These are phyloP conservation scores for Herminia tarsipennalis DNA, from an alignment of 2,888 invertebrate genomes.

Conservation along the genomic window DNA sequence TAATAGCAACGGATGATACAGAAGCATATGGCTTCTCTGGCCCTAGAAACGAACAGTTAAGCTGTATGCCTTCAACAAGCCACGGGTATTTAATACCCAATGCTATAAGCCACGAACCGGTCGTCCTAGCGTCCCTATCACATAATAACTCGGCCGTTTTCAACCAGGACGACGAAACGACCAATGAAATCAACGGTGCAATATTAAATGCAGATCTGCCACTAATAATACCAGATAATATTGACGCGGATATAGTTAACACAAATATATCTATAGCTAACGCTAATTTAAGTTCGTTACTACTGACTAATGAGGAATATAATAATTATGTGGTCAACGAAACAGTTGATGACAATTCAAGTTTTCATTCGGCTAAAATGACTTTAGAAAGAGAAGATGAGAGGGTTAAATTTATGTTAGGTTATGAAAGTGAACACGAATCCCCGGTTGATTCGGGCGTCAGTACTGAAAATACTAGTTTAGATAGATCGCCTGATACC, in stretches of 20 bases:
- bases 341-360: conserved; percentile 57
- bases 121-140: conserved; percentile 81
- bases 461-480: conserved; percentile 90
- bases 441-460: conserved; percentile 88
- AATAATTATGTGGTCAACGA: conserved; percentile 64
- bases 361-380: conserved; percentile 72
- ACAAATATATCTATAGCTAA: conserved; percentile 87
- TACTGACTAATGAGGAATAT: conserved; percentile 81
- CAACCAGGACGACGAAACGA: conserved; percentile 69
- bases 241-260: conserved; percentile 72
- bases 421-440: conserved; percentile 80
- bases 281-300: conserved; percentile 85
- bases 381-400: conserved; percentile 62
- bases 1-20: conserved; percentile 64
- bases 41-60: conserved; percentile 73
- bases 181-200: conserved; percentile 52
- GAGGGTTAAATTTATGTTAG: conserved; percentile 77
- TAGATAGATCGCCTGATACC: conserved; percentile 87
- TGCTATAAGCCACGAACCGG: conserved; percentile 85
- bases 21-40: conserved; percentile 59
- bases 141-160: conserved; percentile 79
- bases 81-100: conserved; percentile 88
- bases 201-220: conserved; percentile 67
- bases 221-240: conserved; percentile 74
- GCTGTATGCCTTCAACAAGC: conserved; percentile 86